These are phyloP conservation scores for Amiota minor DNA, from an alignment of 2,888 invertebrate species.

Conservation along the genomic window DNA sequence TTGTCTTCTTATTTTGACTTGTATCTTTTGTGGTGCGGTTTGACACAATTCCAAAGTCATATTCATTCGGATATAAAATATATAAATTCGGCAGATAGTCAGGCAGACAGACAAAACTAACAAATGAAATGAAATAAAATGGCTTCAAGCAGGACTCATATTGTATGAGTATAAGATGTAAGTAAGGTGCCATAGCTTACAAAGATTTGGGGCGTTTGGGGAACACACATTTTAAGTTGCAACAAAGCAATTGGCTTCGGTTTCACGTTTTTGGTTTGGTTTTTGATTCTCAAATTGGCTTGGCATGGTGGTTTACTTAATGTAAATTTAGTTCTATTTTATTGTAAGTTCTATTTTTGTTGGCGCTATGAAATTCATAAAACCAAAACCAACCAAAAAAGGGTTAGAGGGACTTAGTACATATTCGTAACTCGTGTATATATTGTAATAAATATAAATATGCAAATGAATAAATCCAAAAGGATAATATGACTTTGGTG, in stretches of 20 bases:
- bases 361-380: too few relatives aligned
- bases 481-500: too few relatives aligned
- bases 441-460: too few relatives aligned
- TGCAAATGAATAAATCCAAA: too few relatives aligned
- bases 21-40: constrained; percentile 14
- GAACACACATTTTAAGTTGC: background rate
- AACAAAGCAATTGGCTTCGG: background rate
- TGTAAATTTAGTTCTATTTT: too few relatives aligned
- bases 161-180: too few relatives aligned
- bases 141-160: background rate
- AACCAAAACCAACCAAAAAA: too few relatives aligned
- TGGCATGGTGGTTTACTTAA: background rate
- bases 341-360: too few relatives aligned
- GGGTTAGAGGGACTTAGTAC: too few relatives aligned
- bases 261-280: background rate
- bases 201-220: too few relatives aligned
- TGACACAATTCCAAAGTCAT: constrained; percentile 25
- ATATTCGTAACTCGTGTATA: too few relatives aligned
- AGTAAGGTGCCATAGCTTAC: too few relatives aligned
- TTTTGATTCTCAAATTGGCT: background rate
- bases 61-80: background rate
- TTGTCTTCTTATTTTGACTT: constrained; percentile 6
- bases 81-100: background rate
- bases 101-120: background rate
- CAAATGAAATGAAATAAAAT: background rate